These are phyloP conservation scores for Collichthys lucidus DNA, from an alignment of 2,113 vertebrate genomes.

Conservation along the genomic window DNA sequence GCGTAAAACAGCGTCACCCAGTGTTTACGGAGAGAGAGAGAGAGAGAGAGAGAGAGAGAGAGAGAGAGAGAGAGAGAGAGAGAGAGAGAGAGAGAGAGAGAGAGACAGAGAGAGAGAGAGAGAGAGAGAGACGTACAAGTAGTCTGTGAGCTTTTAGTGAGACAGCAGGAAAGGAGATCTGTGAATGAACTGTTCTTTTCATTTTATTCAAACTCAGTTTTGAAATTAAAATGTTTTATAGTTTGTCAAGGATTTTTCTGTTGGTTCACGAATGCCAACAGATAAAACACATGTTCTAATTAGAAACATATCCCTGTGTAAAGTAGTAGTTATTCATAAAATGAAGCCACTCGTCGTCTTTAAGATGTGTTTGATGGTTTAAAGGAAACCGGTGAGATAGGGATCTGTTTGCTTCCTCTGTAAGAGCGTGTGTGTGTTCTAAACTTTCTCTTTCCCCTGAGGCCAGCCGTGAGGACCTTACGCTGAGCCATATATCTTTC, in stretches of 20 bases:
- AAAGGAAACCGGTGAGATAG: slow-evolving; percentile 6
- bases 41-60: no score
- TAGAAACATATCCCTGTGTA: neutral
- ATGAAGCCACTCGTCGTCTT: neutral
- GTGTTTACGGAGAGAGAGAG: slow-evolving; percentile 25
- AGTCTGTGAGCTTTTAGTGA: neutral
- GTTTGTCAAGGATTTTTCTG: neutral
- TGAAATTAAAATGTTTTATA: neutral
- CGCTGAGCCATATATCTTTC: slow-evolving; percentile 46
- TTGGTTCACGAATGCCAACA: neutral
- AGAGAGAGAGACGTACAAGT: no score
- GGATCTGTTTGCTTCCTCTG: neutral
- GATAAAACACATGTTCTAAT: neutral
- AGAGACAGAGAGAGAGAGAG: no score
- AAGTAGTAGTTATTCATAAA: neutral
- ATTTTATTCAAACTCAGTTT: neutral
- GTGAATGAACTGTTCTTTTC: neutral
- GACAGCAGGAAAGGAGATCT: neutral
- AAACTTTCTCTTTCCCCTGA: slow-evolving; percentile 39
- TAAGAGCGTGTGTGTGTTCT: neutral
- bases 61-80: no score
- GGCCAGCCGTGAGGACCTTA: slow-evolving; percentile 22
- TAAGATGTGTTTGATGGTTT: neutral
- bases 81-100: no score
- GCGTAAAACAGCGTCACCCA: slow-evolving; percentile 75